phyloP scores from a whole-genome alignment of 2,797 vertebrate genomes.

The Myotis planiceps region DNA sequence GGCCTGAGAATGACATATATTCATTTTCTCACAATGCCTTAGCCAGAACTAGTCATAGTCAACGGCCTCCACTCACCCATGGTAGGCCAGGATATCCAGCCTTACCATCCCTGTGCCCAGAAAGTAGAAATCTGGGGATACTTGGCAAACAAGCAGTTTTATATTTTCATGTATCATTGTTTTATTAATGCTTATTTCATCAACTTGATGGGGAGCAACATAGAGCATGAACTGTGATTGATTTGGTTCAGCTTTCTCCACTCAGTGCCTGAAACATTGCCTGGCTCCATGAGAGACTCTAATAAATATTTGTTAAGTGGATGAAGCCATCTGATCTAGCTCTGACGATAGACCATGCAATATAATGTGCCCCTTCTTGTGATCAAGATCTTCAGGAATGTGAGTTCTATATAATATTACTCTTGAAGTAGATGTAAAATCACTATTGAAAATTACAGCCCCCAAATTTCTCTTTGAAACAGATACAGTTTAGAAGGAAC shows the following conservation, averaged over 20 bases:
- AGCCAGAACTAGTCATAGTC: neutral
- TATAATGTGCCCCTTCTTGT: neutral
- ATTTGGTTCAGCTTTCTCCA: neutral
- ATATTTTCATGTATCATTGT: neutral
- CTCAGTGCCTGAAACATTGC: neutral
- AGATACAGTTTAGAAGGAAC: neutral
- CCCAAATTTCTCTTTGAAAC: slow-evolving; percentile 5
- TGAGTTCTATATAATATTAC: neutral
- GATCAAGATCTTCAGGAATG: neutral
- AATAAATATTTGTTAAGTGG: neutral
- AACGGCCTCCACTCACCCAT: neutral
- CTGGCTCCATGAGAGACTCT: neutral
- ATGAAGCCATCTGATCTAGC: neutral
- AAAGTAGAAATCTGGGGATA: neutral
- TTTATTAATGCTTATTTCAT: neutral
- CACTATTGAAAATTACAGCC: neutral
- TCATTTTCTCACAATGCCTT: neutral
- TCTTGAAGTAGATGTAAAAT: neutral
- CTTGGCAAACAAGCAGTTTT: neutral
- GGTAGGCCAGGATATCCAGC: neutral
- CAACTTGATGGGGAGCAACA: neutral
- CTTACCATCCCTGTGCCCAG: neutral
- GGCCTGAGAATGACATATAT: neutral
- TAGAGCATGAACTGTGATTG: neutral
- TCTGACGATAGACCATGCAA: neutral